These are phyloP conservation scores for Diachasmimorpha longicaudata DNA, from an alignment of 1,140 invertebrate species.

Conservation along the genomic window DNA sequence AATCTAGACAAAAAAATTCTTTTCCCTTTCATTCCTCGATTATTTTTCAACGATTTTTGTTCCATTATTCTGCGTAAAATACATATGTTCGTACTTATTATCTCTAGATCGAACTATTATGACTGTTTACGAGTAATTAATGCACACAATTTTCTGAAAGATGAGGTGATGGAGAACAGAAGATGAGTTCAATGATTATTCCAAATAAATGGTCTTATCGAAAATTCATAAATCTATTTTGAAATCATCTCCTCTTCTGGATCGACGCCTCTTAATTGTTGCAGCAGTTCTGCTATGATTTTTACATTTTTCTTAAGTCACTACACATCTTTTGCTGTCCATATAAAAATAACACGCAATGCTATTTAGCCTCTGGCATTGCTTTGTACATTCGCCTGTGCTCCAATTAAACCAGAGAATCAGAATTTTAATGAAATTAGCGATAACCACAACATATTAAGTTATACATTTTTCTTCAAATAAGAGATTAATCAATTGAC, in stretches of 20 bases:
- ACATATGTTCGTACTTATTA: neutral
- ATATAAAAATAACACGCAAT: conserved; percentile 64
- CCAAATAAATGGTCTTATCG: too few relatives aligned
- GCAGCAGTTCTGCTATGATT: neutral
- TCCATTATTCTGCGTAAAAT: neutral
- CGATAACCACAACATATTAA: conserved; percentile 32
- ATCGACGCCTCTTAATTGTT: neutral
- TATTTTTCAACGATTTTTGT: neutral
- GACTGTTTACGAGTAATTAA: neutral
- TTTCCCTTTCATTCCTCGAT: neutral
- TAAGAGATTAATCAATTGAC: conserved; percentile 20
- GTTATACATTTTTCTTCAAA: conserved; percentile 19
- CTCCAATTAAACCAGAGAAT: conserved; percentile 59
- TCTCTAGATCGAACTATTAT: neutral
- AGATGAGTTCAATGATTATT: neutral
- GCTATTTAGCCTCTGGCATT: conserved; percentile 56
- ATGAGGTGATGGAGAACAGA: neutral
- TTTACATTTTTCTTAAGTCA: conserved; percentile 10
- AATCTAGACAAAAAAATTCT: neutral
- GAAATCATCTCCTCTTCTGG: neutral
- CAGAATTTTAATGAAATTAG: conserved; percentile 44
- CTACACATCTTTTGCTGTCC: conserved; percentile 23
- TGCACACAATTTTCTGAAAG: neutral
- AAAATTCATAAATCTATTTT: neutral
- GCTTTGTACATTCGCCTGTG: conserved; percentile 65